A percentile compares a stretch with the other conserved stretches of the same genome.
These are phyloP conservation scores for Macrobrachium rosenbergii DNA, from an alignment of 1,140 invertebrate genomes.

Conservation along the genomic window DNA sequence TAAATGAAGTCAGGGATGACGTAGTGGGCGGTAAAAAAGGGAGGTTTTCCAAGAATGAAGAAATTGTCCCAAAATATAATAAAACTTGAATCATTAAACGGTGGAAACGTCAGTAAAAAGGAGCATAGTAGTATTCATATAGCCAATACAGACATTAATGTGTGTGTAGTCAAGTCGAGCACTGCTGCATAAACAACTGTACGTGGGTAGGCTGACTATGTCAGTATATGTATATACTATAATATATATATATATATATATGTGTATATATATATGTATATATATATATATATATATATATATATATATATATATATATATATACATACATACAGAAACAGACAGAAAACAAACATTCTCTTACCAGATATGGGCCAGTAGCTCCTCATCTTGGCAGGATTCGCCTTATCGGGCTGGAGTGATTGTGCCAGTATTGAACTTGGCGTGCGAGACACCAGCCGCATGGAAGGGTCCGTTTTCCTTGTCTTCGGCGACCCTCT, in stretches of 20 bases:
- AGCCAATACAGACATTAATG: too few relatives aligned
- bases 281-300: not conserved
- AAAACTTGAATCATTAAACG: too few relatives aligned
- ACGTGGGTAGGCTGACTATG: not conserved
- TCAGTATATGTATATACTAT: not conserved
- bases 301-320: constrained; percentile 16
- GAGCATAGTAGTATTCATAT: too few relatives aligned
- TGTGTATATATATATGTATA: not conserved
- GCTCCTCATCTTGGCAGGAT: constrained; percentile 80
- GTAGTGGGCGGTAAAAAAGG: too few relatives aligned
- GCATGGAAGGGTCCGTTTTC: constrained; percentile 75
- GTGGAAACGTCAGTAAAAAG: too few relatives aligned
- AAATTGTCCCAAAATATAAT: too few relatives aligned
- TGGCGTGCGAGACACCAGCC: constrained; percentile 63
- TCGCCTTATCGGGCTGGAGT: constrained; percentile 74
- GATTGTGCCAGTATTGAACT: constrained; percentile 80
- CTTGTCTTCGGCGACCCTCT: constrained; percentile 79
- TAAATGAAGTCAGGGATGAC: too few relatives aligned
- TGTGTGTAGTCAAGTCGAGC: too few relatives aligned
- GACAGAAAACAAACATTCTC: not conserved
- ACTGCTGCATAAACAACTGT: too few relatives aligned
- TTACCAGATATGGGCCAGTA: constrained; percentile 72
- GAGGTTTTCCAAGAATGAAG: too few relatives aligned
- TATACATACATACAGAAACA: not conserved
- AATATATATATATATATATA: not conserved